Evolutionary conservation across 2,797 vertebrate genomes (phyloP), one percentile per base, ranked within the genome.

Genomic region (Anguilla obscura): DNA sequence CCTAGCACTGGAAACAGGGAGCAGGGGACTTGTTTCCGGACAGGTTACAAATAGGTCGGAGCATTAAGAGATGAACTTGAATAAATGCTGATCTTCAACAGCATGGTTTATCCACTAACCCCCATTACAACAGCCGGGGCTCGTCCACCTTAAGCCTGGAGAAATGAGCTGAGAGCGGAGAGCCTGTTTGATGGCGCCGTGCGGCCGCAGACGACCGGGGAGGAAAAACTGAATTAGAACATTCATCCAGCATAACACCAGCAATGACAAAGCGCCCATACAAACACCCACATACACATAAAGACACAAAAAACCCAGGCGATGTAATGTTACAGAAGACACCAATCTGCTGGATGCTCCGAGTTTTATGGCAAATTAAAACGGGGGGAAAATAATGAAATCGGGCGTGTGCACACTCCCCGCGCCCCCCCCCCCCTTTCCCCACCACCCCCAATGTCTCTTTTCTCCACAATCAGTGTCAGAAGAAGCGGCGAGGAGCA

Each of bases 381-480:
- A 92, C 91, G 91, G 92, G 90, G 90, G 90, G 91, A 86, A 30
- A 79, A 92, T 93, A 92, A 92, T 93, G 89, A 94, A 95, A 96
- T 94, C 94, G 93, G 92, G 92, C 93, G 94, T 93, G 93, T 93
- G 74, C 40, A 76, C 85, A 91, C 40, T 91, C 91, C 89, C 92
- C 45, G 21, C 89, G 89, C 88, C 90, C 89, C 91, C n/a, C 91
- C 89, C 88, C 84, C 89, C 88, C 79, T 80, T 87, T 88, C 87
- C 33, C 66, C 90, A 91, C 93, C 94, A 94, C 94, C 92, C 92
- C 93, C 94, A 94, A 96, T 95, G 95, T 96, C 95, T 96, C 94
- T 95, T 95, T 95, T 94, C 94, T 94, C 93, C 91, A 95, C 95
- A 96, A 96, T 96, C 95, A 95, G 95, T 96, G 96, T 95, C 95